Base-by-base conservation (phyloP, 2,797 vertebrate species). In the Miichthys miiuy region DNA sequence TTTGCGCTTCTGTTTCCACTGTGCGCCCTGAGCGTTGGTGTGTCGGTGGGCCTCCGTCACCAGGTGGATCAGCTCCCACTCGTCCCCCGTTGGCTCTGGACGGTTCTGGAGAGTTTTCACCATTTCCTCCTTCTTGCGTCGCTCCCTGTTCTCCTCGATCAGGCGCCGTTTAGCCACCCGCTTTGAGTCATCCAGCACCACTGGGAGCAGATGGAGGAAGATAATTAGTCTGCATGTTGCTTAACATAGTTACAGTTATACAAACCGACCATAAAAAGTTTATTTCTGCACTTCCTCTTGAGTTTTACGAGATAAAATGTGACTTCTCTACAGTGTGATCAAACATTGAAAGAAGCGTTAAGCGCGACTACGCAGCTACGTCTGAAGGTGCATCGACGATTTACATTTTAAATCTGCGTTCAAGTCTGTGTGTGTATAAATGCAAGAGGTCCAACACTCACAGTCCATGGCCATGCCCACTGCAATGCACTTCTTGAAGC, bases 391-490 rank as follows among this genome's bases (percentile, higher is more conserved):
- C n/a, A 20, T 14, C 9, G 8, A n/a, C 42, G 7, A 20, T 42
- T 51, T 63, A 17, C 72, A 50, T 63, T 72, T 67, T 2, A 11
- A 42, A 42, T 42, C 41, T 42, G 30, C 6, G 30, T 30, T 6
- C 4, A 1, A 50, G 8, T 50, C 6, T 14, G 64, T 48, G 48
- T 52, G 58, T 74, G 58, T 62, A 3, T 72, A 6, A 54, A 27
- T 14, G 2, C 2, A n/a, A n/a, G 20, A n/a, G 20, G 65, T 11
- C 23, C 12, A 0, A 6, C 58, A 95, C 97, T 97, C 95, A 99
- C 98, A 18, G 93, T 99, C 98, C 97, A 99, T 99, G 90, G 98
- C 98, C 98, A 99, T 99, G 95, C 98, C 98, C 92, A 98, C 98
- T 0, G 96, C 96, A 58, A 98, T 98, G 94, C 98, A 99, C 93